Conservation (phyloP, 2,797 vertebrate species). For the Paramormyrops hopkinsi region DNA sequence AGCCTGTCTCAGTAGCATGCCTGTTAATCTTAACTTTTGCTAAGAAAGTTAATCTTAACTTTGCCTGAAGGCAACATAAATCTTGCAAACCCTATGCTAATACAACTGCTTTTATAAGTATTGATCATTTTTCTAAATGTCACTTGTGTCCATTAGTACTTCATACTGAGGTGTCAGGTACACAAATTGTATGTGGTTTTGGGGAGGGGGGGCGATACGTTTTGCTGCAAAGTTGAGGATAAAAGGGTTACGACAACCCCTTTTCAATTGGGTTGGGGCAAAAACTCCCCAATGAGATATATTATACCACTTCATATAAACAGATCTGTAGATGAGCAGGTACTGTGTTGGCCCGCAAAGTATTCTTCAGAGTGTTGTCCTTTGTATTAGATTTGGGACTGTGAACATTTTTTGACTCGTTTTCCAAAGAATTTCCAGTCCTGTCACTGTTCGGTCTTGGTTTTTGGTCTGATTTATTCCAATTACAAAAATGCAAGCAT, state of each 20-base stretch:
- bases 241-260: neutral
- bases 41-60: constrained; percentile 63
- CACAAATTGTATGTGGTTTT: neutral
- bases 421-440: neutral
- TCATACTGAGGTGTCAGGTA: neutral
- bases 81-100: constrained; percentile 64
- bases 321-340: neutral
- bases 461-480: neutral
- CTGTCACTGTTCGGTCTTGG: neutral
- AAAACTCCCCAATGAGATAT: neutral
- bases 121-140: constrained; percentile 65
- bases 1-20: constrained; percentile 48
- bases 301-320: neutral
- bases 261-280: neutral
- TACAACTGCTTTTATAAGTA: constrained; percentile 59
- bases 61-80: constrained; percentile 68
- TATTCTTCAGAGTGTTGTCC: neutral
- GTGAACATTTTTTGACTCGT: neutral
- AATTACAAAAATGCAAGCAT: neutral
- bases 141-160: constrained; percentile 42
- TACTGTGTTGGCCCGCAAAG: neutral
- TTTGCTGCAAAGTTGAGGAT: neutral
- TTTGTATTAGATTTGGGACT: neutral
- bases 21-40: constrained; percentile 68
- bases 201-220: neutral